A percentile compares a stretch with the other conserved stretches of the same genome.
These are phyloP conservation scores for Phalera bucephala DNA, from an alignment of 2,888 invertebrate species.

Conservation along the genomic window DNA sequence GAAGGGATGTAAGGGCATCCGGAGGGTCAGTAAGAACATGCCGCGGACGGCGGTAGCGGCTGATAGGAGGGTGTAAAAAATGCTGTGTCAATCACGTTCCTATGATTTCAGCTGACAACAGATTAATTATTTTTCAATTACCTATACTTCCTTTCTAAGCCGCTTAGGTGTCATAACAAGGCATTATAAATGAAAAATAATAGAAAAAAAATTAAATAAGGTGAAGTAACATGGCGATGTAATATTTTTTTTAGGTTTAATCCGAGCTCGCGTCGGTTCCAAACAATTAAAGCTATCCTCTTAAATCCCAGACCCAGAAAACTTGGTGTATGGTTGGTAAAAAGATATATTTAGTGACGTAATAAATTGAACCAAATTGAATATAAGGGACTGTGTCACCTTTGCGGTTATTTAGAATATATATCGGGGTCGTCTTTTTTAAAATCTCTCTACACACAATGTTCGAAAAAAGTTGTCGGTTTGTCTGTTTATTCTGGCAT, in stretches of 20 bases:
- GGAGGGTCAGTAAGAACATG: no score
- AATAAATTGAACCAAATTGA: no score
- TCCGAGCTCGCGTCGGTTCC: conserved; percentile 54
- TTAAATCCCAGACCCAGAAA: conserved; percentile 51
- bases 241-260: conserved; percentile 41
- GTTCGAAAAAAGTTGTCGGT: no score
- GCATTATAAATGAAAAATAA: conserved; percentile 4
- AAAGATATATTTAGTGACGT: conserved; percentile 21
- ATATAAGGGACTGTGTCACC: no score
- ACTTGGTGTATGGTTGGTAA: conserved; percentile 49
- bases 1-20: no score
- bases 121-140: conserved; percentile 26
- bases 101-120: conserved; percentile 15
- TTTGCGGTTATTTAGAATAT: no score
- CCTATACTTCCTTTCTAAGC: not conserved
- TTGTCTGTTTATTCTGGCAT: no score
- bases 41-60: no score
- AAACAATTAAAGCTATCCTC: conserved; percentile 73
- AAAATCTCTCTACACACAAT: no score
- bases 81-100: no score
- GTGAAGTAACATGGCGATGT: conserved; percentile 29
- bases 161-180: not conserved
- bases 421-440: no score
- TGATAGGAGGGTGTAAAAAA: no score
- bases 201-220: conserved; percentile 9